A percentile compares a stretch with the other conserved stretches of the same genome.
phyloP scores from a whole-genome alignment of 2,113 vertebrate genomes.

The rabbit (Oryctolagus cuniculus) region DNA sequence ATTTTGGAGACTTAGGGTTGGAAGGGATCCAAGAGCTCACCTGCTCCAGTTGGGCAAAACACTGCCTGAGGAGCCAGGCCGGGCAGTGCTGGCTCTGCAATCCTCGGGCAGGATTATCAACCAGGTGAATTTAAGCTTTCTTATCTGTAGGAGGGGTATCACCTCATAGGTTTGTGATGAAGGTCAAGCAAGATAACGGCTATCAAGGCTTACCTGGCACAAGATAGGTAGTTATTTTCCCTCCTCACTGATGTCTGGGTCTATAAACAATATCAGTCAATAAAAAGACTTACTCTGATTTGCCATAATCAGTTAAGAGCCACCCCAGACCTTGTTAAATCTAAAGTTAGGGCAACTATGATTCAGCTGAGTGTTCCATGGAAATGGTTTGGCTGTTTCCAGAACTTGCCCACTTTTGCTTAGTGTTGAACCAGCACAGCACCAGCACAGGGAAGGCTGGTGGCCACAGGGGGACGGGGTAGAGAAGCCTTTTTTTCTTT shows the following conservation, averaged over 20 bases:
- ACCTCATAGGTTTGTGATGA: background rate
- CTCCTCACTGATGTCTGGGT: background rate
- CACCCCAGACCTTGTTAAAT: background rate
- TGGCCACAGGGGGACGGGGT: too few species aligned
- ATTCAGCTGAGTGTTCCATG: background rate
- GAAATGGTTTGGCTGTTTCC: conserved; percentile 4
- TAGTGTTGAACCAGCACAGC: background rate
- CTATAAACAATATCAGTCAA: background rate
- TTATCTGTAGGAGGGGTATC: conserved; percentile 7
- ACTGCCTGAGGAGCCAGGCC: background rate
- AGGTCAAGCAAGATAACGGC: background rate
- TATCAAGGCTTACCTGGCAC: background rate
- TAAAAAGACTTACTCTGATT: background rate
- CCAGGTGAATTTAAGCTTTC: background rate
- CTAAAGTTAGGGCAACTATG: background rate
- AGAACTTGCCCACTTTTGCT: background rate
- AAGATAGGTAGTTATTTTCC: background rate
- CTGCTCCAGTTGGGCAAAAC: background rate
- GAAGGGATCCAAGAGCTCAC: background rate
- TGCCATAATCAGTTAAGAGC: background rate
- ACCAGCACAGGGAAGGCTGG: too few species aligned
- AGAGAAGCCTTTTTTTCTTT: background rate
- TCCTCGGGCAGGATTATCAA: background rate
- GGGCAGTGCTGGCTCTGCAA: background rate
- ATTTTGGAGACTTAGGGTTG: background rate